phyloP scores from a whole-genome alignment of 1,140 invertebrate species.

The Dendrolimus kikuchii region DNA sequence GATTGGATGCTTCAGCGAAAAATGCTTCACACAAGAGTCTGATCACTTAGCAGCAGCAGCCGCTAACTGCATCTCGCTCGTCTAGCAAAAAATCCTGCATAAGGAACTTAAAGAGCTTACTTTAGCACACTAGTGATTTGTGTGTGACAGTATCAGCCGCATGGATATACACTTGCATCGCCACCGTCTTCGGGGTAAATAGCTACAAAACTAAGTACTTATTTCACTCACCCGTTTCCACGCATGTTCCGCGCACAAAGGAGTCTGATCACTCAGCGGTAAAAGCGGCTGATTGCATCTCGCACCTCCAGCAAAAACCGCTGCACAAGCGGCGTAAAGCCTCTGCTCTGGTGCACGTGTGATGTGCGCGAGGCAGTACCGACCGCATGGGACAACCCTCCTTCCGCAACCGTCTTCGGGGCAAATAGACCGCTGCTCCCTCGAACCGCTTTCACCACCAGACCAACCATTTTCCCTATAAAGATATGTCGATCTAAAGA shows the following conservation, averaged over 20 bases:
- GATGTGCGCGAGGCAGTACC: slow-evolving; percentile 84
- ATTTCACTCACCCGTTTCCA: slow-evolving; percentile 75
- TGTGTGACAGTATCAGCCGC: no score
- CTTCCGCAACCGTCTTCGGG: slow-evolving; percentile 19
- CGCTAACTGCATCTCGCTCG: slow-evolving; percentile 91
- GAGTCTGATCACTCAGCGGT: no score
- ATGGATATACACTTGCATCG: no score
- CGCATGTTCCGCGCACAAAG: slow-evolving; percentile 85
- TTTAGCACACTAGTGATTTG: slow-evolving; percentile 73
- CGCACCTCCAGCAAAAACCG: no score
- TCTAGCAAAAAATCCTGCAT: slow-evolving; percentile 90
- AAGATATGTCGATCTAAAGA: slow-evolving; percentile 4
- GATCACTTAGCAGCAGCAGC: slow-evolving; percentile 88
- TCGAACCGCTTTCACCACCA: slow-evolving; percentile 45
- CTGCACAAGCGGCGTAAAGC: no score
- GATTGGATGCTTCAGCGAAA: slow-evolving; percentile 89
- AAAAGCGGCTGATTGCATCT: no score
- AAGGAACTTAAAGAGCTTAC: slow-evolving; percentile 90
- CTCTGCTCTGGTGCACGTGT: no score
- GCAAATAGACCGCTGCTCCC: slow-evolving; percentile 60
- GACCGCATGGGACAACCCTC: slow-evolving; percentile 82
- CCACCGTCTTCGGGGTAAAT: no score
- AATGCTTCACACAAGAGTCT: slow-evolving; percentile 77
- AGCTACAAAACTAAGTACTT: background rate
- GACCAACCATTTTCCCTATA: slow-evolving; percentile 49